Evolutionary conservation across 1,140 invertebrate genomes (phyloP).

Genomic region (Hyphantria cunea): DNA sequence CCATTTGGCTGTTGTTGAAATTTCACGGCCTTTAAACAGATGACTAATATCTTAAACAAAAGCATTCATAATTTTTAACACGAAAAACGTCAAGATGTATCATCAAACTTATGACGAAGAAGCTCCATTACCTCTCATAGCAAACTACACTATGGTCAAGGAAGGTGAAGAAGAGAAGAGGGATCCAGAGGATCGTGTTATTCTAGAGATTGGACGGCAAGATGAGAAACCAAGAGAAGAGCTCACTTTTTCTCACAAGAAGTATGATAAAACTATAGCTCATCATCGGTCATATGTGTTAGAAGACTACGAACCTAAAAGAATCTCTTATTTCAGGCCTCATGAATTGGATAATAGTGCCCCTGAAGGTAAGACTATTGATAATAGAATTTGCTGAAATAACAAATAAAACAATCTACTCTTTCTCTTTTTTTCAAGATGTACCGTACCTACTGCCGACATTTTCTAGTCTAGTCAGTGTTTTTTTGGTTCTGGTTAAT

Average conservation of each 20-base stretch:
- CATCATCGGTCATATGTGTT: conserved; percentile 74
- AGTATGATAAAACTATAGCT: conserved; percentile 78
- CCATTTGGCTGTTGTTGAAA: no score
- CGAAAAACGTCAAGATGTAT: conserved; percentile 51
- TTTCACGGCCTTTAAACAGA: no score
- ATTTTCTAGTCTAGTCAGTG: no score
- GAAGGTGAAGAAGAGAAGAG: conserved; percentile 60
- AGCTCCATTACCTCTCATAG: conserved; percentile 61
- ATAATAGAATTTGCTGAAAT: neutral
- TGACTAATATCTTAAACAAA: no score
- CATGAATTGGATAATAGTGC: conserved; percentile 56
- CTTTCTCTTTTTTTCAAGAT: no score
- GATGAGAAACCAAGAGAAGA: conserved; percentile 71
- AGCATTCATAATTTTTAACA: neutral
- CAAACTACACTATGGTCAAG: conserved; percentile 65
- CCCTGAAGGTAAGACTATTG: conserved; percentile 51
- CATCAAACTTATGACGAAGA: conserved; percentile 64
- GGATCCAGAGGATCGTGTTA: conserved; percentile 62
- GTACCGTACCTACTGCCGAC: no score
- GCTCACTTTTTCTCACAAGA: conserved; percentile 77
- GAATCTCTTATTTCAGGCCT: conserved; percentile 60
- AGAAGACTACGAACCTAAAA: conserved; percentile 65
- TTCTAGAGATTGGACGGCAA: conserved; percentile 76
- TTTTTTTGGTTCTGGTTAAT: no score
- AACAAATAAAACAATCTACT: no score